phyloP scores from a whole-genome alignment of 2,888 invertebrate species.

The Dryococelus australis region DNA sequence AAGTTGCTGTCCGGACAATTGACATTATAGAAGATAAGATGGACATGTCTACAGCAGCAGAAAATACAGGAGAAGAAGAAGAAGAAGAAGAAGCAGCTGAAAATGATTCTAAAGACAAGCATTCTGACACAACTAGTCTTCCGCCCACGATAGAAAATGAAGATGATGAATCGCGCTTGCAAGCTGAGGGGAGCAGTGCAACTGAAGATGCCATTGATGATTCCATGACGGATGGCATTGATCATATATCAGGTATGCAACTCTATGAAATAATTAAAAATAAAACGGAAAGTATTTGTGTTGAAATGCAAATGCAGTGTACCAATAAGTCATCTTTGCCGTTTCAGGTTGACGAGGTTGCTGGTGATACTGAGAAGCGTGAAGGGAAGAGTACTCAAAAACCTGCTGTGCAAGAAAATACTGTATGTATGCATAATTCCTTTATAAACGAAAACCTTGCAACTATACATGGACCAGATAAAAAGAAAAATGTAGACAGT shows the following conservation, averaged over 20 bases:
- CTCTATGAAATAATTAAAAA: not conserved
- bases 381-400: not conserved
- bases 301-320: conserved; percentile 11
- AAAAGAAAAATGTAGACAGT: not conserved
- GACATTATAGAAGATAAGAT: conserved; percentile 17
- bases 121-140: conserved; percentile 6
- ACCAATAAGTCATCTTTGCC: conserved; percentile 25
- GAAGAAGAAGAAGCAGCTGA: not conserved
- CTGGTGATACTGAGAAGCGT: not conserved
- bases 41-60: not conserved
- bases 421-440: not conserved
- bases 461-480: not conserved
- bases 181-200: not conserved
- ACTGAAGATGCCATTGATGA: conserved; percentile 9
- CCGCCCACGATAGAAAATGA: conserved; percentile 4
- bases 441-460: not conserved
- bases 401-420: not conserved
- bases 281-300: conserved; percentile 8
- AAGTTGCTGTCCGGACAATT: not conserved
- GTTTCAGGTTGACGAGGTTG: conserved; percentile 25
- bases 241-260: conserved; percentile 1
- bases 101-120: not conserved
- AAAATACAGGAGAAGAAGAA: not conserved
- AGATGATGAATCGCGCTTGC: not conserved
- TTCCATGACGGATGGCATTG: not conserved